phyloP scores from a whole-genome alignment of 2,888 invertebrate genomes.

The Lepidocyrtoides sp. region DNA sequence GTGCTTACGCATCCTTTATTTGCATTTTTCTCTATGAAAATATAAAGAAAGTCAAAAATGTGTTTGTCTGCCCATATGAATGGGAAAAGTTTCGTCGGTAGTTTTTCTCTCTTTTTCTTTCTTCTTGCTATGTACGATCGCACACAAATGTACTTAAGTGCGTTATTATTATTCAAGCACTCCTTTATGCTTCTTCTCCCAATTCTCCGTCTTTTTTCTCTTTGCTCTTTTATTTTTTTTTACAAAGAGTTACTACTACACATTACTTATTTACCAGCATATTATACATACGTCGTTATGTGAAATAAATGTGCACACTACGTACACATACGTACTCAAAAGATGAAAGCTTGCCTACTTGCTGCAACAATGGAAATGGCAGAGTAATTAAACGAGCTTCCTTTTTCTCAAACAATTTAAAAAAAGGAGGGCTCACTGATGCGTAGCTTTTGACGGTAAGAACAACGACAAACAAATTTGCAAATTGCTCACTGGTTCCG shows the following conservation, averaged over 20 bases:
- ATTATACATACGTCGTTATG: neutral
- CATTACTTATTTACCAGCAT: neutral
- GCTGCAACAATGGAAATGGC: neutral
- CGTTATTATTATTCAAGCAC: constrained; percentile 14
- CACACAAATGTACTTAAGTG: constrained; percentile 14
- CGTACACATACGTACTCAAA: neutral
- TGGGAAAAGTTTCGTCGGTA: constrained; percentile 19
- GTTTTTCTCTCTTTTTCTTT: neutral
- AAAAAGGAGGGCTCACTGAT: too few species aligned
- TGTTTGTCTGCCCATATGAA: neutral
- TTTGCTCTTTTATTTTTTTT: neutral
- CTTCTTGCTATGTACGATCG: too few species aligned
- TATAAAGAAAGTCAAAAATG: constrained; percentile 28
- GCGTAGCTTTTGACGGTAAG: too few species aligned
- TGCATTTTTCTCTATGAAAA: constrained; percentile 22
- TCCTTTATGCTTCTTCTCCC: neutral
- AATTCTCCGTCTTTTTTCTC: neutral
- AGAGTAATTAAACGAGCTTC: too few species aligned
- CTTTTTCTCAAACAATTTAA: too few species aligned
- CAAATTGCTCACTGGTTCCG: too few species aligned
- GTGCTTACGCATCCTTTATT: constrained; percentile 56
- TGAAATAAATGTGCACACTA: neutral
- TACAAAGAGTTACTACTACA: neutral
- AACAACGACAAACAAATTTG: too few species aligned
- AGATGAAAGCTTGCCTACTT: neutral